A percentile compares a stretch with the other conserved stretches of the same genome.
These are phyloP conservation scores for Aphrocallistes beatrix DNA, from an alignment of 37 sponge, comb jelly and placozoan genomes.

Conservation along the genomic window DNA sequence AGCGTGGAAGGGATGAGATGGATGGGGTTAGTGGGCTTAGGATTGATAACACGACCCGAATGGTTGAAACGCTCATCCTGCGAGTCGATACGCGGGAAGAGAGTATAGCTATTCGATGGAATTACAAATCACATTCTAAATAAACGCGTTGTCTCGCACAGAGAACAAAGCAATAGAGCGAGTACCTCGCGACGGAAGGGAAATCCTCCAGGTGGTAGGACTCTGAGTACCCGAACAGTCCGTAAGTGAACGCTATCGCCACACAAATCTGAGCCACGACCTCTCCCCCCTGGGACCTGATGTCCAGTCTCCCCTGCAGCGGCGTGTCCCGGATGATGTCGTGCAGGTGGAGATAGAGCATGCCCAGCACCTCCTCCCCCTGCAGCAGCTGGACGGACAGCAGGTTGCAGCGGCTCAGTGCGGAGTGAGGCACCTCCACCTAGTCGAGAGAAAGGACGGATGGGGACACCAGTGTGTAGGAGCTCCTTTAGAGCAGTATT, in stretches of 20 bases:
- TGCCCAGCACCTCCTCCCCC: background rate
- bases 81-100: background rate
- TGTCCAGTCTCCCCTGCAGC: background rate
- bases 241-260: background rate
- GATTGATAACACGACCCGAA: background rate
- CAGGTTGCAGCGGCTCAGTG: background rate
- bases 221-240: background rate
- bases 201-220: background rate
- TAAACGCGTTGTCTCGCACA: background rate
- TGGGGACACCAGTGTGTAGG: no score
- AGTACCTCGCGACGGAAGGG: background rate
- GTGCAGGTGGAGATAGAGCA: background rate
- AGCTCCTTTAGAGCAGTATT: no score
- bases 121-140: background rate
- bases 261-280: background rate
- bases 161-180: background rate
- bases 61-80: background rate
- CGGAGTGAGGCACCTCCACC: background rate
- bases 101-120: background rate
- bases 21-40: background rate
- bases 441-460: background rate
- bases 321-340: background rate
- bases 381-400: background rate
- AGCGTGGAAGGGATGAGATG: background rate
- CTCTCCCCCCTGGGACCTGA: background rate